These are phyloP conservation scores for Nannobrachium achirus DNA, from an alignment of 2,113 vertebrate species.

Conservation along the genomic window DNA sequence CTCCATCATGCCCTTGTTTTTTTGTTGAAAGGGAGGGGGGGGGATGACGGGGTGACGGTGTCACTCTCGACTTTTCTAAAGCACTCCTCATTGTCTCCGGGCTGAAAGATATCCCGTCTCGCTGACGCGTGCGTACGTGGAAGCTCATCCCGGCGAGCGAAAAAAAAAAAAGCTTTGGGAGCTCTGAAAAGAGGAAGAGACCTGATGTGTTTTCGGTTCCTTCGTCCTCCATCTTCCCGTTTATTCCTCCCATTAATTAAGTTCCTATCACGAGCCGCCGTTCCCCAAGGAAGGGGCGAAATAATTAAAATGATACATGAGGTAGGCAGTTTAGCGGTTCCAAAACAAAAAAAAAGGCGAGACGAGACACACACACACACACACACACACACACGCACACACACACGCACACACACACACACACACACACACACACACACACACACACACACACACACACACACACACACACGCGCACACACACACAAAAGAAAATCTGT, in stretches of 20 bases:
- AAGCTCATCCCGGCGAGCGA: not conserved
- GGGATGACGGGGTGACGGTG: slow-evolving; percentile 74
- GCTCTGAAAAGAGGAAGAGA: slow-evolving; percentile 64
- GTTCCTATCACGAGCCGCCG: slow-evolving; percentile 65
- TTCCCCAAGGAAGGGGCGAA: slow-evolving; percentile 78
- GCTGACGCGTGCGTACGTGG: not conserved
- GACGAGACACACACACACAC: slow-evolving; percentile 7
- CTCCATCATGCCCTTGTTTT: slow-evolving; percentile 3
- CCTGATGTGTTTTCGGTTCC: slow-evolving; percentile 56
- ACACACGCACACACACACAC: slow-evolving; percentile 4
- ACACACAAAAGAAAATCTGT: slow-evolving; percentile 23
- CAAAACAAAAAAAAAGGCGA: slow-evolving; percentile 58
- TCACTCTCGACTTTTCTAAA: slow-evolving; percentile 31
- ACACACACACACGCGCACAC: slow-evolving; percentile 30
- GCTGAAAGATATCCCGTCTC: not conserved
- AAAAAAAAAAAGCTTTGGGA: too few relatives aligned
- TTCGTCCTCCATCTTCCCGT: slow-evolving; percentile 6
- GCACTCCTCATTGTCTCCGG: slow-evolving; percentile 37
- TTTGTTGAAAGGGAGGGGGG: slow-evolving; percentile 41
- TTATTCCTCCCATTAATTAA: slow-evolving; percentile 83
- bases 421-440: slow-evolving; percentile 32
- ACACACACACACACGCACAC: slow-evolving; percentile 30
- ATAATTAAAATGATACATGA: slow-evolving; percentile 83
- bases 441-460: slow-evolving; percentile 32
- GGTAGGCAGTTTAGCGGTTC: slow-evolving; percentile 77